These are phyloP conservation scores for Phaethon lepturus DNA, from an alignment of 2,113 vertebrate genomes.

Conservation along the genomic window DNA sequence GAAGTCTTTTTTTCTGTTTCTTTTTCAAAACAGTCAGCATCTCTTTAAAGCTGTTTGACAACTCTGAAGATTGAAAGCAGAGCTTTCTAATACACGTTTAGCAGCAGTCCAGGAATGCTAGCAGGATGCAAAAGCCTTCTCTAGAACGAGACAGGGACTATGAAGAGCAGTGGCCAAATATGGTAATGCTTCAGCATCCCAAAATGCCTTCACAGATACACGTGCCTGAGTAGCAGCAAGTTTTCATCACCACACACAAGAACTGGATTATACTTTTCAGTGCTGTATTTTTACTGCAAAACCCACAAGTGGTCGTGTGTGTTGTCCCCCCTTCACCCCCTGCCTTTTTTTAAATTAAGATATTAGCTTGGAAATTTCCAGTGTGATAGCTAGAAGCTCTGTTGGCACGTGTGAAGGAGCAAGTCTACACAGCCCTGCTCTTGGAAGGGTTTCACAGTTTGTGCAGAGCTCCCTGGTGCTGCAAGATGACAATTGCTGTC, in stretches of 20 bases:
- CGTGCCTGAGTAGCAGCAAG: neutral
- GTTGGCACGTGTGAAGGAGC: neutral
- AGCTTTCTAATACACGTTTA: neutral
- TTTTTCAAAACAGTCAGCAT: neutral
- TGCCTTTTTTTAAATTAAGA: neutral
- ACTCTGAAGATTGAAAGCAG: slow-evolving; percentile 52
- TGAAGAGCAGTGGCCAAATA: slow-evolving; percentile 72
- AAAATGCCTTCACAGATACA: neutral
- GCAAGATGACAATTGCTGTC: neutral
- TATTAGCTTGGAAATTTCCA: neutral
- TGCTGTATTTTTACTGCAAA: neutral
- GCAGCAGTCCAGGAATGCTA: slow-evolving; percentile 40
- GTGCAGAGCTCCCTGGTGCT: neutral
- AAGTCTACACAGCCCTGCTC: neutral
- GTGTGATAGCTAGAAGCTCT: neutral
- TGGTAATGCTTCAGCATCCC: slow-evolving; percentile 55
- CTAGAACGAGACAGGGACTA: neutral
- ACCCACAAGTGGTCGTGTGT: neutral
- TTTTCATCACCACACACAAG: neutral
- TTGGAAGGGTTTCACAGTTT: neutral
- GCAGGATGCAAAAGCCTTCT: slow-evolving; percentile 24
- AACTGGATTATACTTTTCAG: neutral
- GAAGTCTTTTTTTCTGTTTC: neutral
- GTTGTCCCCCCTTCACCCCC: accelerated
- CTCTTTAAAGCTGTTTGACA: slow-evolving; percentile 52